These are phyloP conservation scores for Patiria miniata DNA, from an alignment of 35 echinoderm and acorn worm genomes.

Conservation along the genomic window DNA sequence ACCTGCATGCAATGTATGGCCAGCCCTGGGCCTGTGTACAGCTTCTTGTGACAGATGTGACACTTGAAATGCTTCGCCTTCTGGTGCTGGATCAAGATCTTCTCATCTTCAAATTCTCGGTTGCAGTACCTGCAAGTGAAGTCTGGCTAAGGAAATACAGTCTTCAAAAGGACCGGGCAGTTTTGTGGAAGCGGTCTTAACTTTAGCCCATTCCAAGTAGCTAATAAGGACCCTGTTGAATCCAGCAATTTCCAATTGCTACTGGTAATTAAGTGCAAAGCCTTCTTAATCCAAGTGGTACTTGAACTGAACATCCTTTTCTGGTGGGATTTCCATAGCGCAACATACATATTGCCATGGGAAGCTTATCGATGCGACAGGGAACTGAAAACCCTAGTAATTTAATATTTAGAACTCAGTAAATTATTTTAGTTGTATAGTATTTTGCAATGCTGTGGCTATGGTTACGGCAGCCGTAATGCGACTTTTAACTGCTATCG, in stretches of 20 bases:
- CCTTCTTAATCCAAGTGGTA: too few species aligned
- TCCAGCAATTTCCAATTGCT: not conserved
- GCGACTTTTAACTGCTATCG: too few species aligned
- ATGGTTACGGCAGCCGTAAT: too few species aligned
- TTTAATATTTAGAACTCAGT: too few species aligned
- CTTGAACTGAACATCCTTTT: too few species aligned
- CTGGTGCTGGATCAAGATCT: slow-evolving; percentile 96
- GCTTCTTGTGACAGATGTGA: slow-evolving; percentile 97
- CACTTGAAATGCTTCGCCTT: slow-evolving; percentile 99
- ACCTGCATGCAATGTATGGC: slow-evolving; percentile 99
- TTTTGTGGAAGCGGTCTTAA: not conserved
- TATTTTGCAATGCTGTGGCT: too few species aligned
- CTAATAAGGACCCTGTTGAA: not conserved
- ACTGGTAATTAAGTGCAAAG: not conserved
- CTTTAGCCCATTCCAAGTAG: not conserved
- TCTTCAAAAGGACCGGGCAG: too few species aligned
- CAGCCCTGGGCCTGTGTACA: slow-evolving; percentile 95
- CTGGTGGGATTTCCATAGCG: too few species aligned
- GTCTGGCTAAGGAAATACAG: slow-evolving; percentile 35
- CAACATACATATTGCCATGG: too few species aligned
- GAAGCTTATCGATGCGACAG: too few species aligned
- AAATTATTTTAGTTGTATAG: too few species aligned
- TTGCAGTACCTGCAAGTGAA: slow-evolving; percentile 94
- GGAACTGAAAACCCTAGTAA: too few species aligned
- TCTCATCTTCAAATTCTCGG: slow-evolving; percentile 98